Base-by-base conservation (phyloP, 2,888 invertebrate genomes). In the Tetheella fluctuosa region DNA sequence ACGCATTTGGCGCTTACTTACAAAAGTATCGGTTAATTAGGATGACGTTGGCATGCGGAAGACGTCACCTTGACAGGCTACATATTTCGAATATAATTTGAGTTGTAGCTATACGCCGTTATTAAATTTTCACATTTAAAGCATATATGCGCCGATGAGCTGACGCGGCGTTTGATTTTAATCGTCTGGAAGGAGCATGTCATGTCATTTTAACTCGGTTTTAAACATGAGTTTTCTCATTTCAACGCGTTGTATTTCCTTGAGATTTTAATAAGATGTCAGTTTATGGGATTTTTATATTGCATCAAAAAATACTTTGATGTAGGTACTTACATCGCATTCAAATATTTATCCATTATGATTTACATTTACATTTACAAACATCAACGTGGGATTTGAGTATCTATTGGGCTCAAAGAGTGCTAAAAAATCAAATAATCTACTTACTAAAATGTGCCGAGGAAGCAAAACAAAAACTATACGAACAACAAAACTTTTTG, bases 1-100 rank as follows among this genome's bases (percentile, higher is more conserved):
- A 79, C 71, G 66, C 58, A 61, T 64, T 64, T 37, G 61, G 60
- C 65, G 59, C 48, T 39, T n/a, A 39, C n/a, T n/a, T 1, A n/a
- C 39, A 39, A 39, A 39, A n/a, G 39, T 39, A 39, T n/a, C 39
- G 39, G 39, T 15, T n/a, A 39, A 39, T n/a, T 39, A n/a, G n/a
- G n/a, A 39, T 39, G 39, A 39, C 39, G 39, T 39, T 39, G n/a
- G 39, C n/a, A 7, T n/a, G 39, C 39, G n/a, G 39, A 39, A 39
- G 39, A 39, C 5, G 39, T 39, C 39, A 39, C 39, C n/a, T n/a
- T 39, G n/a, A 39, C 39, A 39, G 39, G 6, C 10, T 17, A 2
- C 37, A 39, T 15, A 6, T 42, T 42, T 48, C 1, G 20, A 20
- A 48, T 10, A 20, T 48, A 48, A 48, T 48, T 20, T 48, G n/a